A percentile compares a stretch with the other conserved stretches of the same genome.
Evolutionary conservation across 2,888 invertebrate species (phyloP).

Genomic region (Yponomeuta evonymella): DNA sequence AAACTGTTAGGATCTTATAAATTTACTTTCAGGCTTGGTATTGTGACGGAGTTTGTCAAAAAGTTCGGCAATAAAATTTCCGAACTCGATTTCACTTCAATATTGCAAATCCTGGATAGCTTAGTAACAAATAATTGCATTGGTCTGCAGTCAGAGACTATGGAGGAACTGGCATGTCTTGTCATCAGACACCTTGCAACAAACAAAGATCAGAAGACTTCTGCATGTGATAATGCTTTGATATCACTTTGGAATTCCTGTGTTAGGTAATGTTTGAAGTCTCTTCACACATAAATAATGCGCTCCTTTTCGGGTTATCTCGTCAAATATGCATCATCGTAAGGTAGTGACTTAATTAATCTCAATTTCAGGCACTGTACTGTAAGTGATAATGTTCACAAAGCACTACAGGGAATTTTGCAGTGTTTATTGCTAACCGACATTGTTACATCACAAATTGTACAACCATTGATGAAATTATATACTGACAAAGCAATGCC

Average conservation of each 20-base stretch:
- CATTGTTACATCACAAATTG: conserved; percentile 41
- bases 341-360: not conserved
- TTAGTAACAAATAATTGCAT: conserved; percentile 36
- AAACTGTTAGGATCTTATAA: too few relatives aligned
- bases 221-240: not conserved
- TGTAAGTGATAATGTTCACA: conserved; percentile 37
- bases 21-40: conserved; percentile 49
- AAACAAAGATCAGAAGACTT: not conserved
- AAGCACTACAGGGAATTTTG: conserved; percentile 49
- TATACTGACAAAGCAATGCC: conserved; percentile 63
- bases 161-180: conserved; percentile 39
- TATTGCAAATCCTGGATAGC: conserved; percentile 41
- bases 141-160: conserved; percentile 40
- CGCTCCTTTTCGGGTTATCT: too few relatives aligned
- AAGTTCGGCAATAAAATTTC: conserved; percentile 38
- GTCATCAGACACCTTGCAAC: conserved; percentile 19
- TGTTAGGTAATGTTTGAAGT: conserved; percentile 44
- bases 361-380: conserved; percentile 50
- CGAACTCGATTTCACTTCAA: conserved; percentile 35
- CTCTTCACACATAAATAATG: too few relatives aligned
- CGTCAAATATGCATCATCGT: not conserved
- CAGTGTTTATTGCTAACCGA: conserved; percentile 42
- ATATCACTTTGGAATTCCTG: conserved; percentile 57
- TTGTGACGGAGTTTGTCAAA: conserved; percentile 46
- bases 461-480: conserved; percentile 50